Percentiles rank a stretch among this genome's conserved stretches.
Evolutionary conservation across 92 coral and sea anemone genomes (phyloP).

Genomic region (Heliopora coerulea): DNA sequence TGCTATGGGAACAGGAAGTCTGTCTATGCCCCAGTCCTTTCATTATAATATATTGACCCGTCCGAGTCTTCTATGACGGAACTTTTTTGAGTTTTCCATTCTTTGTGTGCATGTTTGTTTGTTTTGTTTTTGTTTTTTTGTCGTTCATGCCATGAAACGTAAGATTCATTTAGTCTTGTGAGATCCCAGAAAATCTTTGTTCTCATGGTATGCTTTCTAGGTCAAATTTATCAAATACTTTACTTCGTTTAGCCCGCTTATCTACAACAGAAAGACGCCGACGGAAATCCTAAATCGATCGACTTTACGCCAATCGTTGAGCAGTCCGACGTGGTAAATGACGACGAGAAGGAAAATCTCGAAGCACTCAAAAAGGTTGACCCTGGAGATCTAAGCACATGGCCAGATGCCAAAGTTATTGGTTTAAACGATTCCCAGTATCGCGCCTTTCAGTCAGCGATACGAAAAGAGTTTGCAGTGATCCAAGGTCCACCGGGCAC

Average conservation of each 20-base stretch:
- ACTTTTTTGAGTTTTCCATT: too few relatives aligned
- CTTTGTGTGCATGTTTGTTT: too few relatives aligned
- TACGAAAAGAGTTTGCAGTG: slow-evolving; percentile 74
- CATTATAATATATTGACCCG: too few relatives aligned
- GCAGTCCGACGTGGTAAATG: not conserved
- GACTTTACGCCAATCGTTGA: not conserved
- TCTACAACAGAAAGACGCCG: not conserved
- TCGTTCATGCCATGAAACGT: too few relatives aligned
- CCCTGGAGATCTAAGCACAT: slow-evolving; percentile 43
- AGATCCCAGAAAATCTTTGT: too few relatives aligned
- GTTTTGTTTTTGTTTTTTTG: too few relatives aligned
- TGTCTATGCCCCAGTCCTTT: too few relatives aligned
- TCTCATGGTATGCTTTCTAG: too few relatives aligned
- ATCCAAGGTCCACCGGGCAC: slow-evolving; percentile 99
- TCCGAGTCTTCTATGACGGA: too few relatives aligned
- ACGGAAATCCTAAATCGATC: slow-evolving; percentile 2
- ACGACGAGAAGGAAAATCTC: not conserved
- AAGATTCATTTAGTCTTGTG: too few relatives aligned
- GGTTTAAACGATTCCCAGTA: slow-evolving; percentile 85
- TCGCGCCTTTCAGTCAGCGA: slow-evolving; percentile 76
- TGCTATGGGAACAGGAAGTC: too few relatives aligned
- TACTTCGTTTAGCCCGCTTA: slow-evolving; percentile 20
- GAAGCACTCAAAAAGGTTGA: not conserved
- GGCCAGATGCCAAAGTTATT: slow-evolving; percentile 77
- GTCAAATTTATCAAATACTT: too few relatives aligned